Evolutionary conservation across 1,140 invertebrate species (phyloP).

Genomic region (Trypoxylus dichotomus): DNA sequence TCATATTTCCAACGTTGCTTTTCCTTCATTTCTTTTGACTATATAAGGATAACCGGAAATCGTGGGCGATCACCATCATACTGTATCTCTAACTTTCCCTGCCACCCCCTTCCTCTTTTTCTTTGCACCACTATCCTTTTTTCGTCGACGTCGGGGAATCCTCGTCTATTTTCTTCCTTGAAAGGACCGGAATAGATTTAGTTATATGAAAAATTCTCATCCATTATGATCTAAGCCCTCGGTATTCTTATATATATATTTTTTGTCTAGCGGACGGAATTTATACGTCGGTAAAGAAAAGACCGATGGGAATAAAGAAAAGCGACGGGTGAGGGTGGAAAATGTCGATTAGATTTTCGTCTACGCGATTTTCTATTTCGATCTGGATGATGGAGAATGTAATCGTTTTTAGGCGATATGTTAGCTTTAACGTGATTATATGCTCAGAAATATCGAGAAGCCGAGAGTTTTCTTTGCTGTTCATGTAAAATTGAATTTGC

Average conservation of each 20-base stretch:
- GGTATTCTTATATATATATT: constrained; percentile 20
- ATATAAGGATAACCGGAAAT: constrained; percentile 7
- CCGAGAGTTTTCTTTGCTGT: no score
- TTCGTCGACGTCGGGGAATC: not conserved
- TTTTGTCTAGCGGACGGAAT: constrained; percentile 15
- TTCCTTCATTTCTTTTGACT: not conserved
- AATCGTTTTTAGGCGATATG: not conserved
- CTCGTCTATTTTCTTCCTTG: constrained; percentile 8
- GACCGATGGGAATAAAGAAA: constrained; percentile 10
- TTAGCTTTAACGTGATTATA: not conserved
- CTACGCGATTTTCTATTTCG: not conserved
- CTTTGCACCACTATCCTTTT: not conserved
- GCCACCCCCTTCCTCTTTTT: not conserved
- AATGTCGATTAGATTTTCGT: constrained; percentile 22
- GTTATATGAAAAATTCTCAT: constrained; percentile 26
- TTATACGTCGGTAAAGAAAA: constrained; percentile 10
- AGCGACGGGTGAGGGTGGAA: not conserved
- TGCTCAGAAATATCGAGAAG: no score
- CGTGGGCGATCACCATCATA: not conserved
- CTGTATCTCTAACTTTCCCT: not conserved
- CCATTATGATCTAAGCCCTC: constrained; percentile 6
- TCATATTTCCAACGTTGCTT: not conserved
- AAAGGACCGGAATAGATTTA: constrained; percentile 22
- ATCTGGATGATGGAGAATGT: not conserved
- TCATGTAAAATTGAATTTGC: no score